Conservation (phyloP, 2,113 vertebrate genomes). For the Hyla sarda region DNA sequence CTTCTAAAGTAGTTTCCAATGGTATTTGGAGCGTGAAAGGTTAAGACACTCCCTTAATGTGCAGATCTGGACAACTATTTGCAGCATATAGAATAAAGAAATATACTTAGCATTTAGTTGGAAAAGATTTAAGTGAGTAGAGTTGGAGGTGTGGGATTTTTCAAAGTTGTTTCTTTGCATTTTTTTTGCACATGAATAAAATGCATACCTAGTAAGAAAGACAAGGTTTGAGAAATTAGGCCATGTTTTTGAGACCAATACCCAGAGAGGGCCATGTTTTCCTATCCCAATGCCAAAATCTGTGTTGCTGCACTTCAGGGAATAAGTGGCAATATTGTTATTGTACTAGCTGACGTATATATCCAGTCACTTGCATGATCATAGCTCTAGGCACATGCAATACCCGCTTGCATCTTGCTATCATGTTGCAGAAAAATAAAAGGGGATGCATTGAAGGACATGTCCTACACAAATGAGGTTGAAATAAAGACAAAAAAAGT, state of each 20-base stretch:
- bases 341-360: not conserved
- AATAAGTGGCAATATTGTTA: constrained; percentile 16
- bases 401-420: constrained; percentile 3
- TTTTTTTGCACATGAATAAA: constrained; percentile 12
- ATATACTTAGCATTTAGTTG: not conserved
- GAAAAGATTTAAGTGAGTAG: not conserved
- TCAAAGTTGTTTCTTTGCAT: not conserved
- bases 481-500: not conserved
- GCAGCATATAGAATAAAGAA: constrained; percentile 5
- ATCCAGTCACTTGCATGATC: constrained; percentile 15
- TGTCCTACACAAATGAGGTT: not conserved
- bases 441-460: not conserved
- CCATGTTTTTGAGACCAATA: not conserved
- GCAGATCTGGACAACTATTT: not conserved
- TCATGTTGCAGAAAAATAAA: constrained; percentile 1
- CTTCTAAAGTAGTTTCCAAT: not conserved
- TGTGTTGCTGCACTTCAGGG: not conserved
- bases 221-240: too few species aligned
- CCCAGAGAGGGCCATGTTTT: not conserved
- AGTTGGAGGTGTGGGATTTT: not conserved
- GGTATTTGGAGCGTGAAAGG: not conserved
- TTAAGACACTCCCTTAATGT: not conserved
- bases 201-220: not conserved
- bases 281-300: not conserved
- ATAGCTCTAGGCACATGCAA: constrained; percentile 16